Conservation (phyloP, 2,888 invertebrate genomes). For the Eucriotettix oculatus region DNA sequence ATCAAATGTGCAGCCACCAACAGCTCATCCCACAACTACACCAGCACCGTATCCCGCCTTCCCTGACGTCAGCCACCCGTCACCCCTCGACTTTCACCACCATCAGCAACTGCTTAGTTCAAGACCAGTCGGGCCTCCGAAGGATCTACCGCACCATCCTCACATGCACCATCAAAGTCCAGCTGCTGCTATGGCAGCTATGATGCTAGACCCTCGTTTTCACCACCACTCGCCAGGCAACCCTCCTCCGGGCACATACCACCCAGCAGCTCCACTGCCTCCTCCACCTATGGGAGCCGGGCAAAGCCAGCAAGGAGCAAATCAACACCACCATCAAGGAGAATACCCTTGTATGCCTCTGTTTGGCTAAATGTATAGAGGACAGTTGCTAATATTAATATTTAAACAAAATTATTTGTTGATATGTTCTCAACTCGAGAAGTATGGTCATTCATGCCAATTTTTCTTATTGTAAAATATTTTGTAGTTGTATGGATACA, state of each 20-base stretch:
- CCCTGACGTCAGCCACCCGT: constrained; percentile 2
- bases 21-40: background rate
- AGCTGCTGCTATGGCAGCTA: constrained; percentile 29
- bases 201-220: constrained; percentile 29
- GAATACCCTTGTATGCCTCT: constrained; percentile 12
- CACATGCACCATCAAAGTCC: constrained; percentile 17
- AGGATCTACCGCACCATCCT: constrained; percentile 13
- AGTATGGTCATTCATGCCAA: too few species aligned
- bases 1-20: background rate
- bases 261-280: constrained; percentile 22
- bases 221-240: constrained; percentile 24
- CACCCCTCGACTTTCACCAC: constrained; percentile 12
- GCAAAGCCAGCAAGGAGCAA: constrained; percentile 2
- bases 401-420: too few species aligned
- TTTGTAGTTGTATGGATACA: too few species aligned
- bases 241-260: constrained; percentile 19
- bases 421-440: too few species aligned
- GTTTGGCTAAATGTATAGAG: background rate
- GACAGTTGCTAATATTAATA: too few species aligned
- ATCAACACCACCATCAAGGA: constrained; percentile 9
- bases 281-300: constrained; percentile 26
- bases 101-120: constrained; percentile 17
- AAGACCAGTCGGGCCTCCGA: too few species aligned
- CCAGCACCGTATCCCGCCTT: constrained; percentile 1
- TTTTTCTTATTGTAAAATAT: too few species aligned